phyloP scores from a whole-genome alignment of 2,113 vertebrate species.

The Zeus faber region DNA sequence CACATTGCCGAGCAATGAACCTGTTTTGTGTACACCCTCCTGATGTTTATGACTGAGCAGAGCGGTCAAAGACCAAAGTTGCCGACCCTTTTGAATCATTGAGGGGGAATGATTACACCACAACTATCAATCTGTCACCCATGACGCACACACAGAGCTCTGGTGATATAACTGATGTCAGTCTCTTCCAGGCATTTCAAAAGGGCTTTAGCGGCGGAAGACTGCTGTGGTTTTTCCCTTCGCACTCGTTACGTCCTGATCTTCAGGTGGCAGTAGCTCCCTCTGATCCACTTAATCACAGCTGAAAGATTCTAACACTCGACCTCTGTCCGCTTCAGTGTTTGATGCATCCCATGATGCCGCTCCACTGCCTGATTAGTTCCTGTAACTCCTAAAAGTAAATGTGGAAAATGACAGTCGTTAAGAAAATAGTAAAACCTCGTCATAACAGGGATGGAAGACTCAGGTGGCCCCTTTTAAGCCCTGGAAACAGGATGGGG shows the following conservation, averaged over 20 bases:
- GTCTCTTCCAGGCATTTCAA: constrained; percentile 1
- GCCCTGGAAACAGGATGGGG: constrained; percentile 52
- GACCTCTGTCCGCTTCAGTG: no score
- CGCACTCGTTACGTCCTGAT: background rate
- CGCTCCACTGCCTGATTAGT: constrained; percentile 2
- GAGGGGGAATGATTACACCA: background rate
- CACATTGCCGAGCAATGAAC: no score
- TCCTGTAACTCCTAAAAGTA: constrained; percentile 32
- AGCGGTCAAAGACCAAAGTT: background rate
- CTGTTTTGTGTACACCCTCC: no score
- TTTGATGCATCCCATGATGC: constrained; percentile 25
- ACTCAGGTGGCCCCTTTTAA: constrained; percentile 24
- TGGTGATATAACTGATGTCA: constrained; percentile 3
- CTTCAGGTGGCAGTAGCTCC: constrained; percentile 13
- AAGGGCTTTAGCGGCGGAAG: constrained; percentile 14
- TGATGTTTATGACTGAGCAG: background rate
- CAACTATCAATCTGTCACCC: background rate
- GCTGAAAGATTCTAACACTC: background rate
- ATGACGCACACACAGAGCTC: background rate
- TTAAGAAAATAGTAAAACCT: constrained; percentile 39
- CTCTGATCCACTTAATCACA: background rate
- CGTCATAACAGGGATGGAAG: constrained; percentile 39
- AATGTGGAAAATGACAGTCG: constrained; percentile 41
- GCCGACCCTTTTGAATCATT: background rate
- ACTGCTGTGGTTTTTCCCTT: background rate